phyloP scores from a whole-genome alignment of 2,888 invertebrate species.

The Adelognathus sp. region DNA sequence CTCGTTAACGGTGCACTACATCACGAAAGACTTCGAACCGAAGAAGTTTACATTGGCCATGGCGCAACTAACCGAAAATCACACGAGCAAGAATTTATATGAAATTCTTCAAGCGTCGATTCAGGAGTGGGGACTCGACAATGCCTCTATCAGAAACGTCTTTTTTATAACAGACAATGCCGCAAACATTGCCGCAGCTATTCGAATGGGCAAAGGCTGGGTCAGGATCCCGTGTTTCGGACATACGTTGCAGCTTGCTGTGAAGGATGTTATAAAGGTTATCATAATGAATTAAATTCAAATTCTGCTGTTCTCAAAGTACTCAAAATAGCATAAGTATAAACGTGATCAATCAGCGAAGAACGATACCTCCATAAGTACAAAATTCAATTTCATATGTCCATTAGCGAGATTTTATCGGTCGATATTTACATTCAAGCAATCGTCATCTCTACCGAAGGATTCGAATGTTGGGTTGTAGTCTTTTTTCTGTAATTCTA shows the following conservation, averaged over 20 bases:
- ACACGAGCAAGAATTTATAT: background rate
- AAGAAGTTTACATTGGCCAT: conserved; percentile 11
- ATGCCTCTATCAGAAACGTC: background rate
- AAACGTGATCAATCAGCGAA: background rate
- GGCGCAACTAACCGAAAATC: conserved; percentile 8
- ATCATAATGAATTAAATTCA: background rate
- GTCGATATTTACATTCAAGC: too few relatives aligned
- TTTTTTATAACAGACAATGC: conserved; percentile 39
- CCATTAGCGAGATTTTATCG: too few relatives aligned
- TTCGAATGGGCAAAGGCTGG: conserved; percentile 5
- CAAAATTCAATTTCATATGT: too few relatives aligned
- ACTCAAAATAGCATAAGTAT: background rate
- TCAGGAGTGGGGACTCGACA: conserved; percentile 16
- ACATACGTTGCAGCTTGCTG: conserved; percentile 23
- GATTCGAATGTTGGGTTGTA: background rate
- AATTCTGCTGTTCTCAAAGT: background rate
- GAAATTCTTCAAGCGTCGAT: background rate
- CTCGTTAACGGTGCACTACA: conserved; percentile 10
- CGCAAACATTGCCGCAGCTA: conserved; percentile 28
- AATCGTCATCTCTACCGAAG: too few relatives aligned
- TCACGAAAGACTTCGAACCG: conserved; percentile 8
- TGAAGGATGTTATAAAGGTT: conserved; percentile 14
- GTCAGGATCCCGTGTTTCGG: conserved; percentile 28
- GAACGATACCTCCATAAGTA: too few relatives aligned
- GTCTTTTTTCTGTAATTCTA: background rate